Conservation (phyloP, 1,140 invertebrate genomes). For the Babylonia areolata region DNA sequence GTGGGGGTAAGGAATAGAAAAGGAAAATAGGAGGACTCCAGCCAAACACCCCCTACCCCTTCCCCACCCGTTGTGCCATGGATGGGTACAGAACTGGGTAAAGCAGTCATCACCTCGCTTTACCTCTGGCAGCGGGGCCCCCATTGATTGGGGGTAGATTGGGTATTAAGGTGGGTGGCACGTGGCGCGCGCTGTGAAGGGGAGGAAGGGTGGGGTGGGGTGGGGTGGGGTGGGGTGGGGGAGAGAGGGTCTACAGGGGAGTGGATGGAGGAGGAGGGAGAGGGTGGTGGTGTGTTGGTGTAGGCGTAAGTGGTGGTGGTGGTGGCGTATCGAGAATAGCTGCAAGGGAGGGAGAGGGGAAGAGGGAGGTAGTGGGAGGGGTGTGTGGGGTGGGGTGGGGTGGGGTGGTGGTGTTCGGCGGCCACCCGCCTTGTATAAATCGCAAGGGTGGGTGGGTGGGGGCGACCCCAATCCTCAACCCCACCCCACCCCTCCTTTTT, state of each 20-base stretch:
- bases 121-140: slow-evolving; percentile 8
- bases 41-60: background rate
- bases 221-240: background rate
- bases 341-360: background rate
- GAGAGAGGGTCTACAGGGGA: background rate
- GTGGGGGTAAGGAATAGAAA: too few relatives aligned
- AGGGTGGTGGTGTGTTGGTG: background rate
- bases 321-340: background rate
- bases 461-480: background rate
- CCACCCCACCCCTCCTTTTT: too few relatives aligned
- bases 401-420: background rate
- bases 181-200: background rate
- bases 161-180: slow-evolving; percentile 17
- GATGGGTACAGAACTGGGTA: slow-evolving; percentile 7
- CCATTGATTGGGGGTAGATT: slow-evolving; percentile 2
- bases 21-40: background rate
- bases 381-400: too few relatives aligned
- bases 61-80: background rate
- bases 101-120: slow-evolving; percentile 10
- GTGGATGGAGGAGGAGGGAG: background rate
- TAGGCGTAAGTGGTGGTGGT: too few relatives aligned
- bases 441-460: too few relatives aligned
- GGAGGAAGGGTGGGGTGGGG: background rate
- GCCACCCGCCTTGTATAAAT: slow-evolving; percentile 17
- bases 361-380: too few relatives aligned